These are phyloP conservation scores for Ennomos erosarius DNA, from an alignment of 2,888 invertebrate species.

Conservation along the genomic window DNA sequence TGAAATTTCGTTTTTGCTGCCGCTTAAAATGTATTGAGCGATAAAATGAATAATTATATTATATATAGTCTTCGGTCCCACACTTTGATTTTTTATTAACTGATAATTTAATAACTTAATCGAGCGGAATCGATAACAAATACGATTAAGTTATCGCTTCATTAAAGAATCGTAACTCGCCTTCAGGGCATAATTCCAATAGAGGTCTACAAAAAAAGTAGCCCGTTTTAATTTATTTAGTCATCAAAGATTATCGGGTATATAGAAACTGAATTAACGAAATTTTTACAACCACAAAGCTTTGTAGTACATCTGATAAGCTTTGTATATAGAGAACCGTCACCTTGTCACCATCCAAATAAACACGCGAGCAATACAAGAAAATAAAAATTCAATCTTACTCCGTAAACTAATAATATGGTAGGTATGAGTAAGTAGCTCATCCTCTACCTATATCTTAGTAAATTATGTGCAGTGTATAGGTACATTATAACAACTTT, in stretches of 20 bases:
- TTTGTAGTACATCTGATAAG: too few species aligned
- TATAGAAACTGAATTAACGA: too few species aligned
- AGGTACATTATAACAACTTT: too few species aligned
- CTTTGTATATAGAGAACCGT: too few species aligned
- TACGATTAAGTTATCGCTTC: conserved; percentile 27
- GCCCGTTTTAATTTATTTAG: conserved; percentile 5
- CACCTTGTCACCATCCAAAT: too few species aligned
- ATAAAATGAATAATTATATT: conserved; percentile 50
- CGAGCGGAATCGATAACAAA: conserved; percentile 35
- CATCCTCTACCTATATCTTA: too few species aligned
- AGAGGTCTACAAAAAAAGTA: conserved; percentile 9
- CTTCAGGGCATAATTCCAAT: conserved; percentile 21
- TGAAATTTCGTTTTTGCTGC: conserved; percentile 55
- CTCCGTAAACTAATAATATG: too few species aligned
- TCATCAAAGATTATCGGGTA: not conserved
- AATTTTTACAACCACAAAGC: too few species aligned
- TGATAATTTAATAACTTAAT: conserved; percentile 57
- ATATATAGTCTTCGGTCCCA: conserved; percentile 40
- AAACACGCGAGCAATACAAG: too few species aligned
- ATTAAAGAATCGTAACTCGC: conserved; percentile 28
- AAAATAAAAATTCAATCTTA: too few species aligned
- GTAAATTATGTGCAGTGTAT: too few species aligned
- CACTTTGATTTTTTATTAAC: conserved; percentile 48
- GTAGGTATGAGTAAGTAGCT: too few species aligned
- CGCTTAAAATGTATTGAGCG: conserved; percentile 44